These are phyloP conservation scores for Sinocyclocheilus anshuiensis DNA, from an alignment of 2,113 vertebrate genomes.

Conservation along the genomic window DNA sequence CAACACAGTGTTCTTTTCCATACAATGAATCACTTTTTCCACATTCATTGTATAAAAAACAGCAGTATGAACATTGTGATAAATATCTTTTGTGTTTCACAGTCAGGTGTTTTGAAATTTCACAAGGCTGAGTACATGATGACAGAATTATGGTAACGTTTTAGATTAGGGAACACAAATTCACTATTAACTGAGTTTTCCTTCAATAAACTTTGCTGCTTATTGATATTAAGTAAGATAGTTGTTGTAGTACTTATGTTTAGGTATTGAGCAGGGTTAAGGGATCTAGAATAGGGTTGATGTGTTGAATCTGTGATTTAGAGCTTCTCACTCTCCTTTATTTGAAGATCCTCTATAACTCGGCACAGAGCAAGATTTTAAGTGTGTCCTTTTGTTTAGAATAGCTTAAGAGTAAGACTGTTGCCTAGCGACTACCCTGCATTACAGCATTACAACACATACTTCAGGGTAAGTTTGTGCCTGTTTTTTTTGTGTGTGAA, in stretches of 20 bases:
- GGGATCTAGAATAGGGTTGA: too few relatives aligned
- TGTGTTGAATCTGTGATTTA: constrained; percentile 49
- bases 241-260: too few relatives aligned
- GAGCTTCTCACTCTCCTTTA: constrained; percentile 44
- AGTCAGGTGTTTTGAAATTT: too few relatives aligned
- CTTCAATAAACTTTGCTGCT: too few relatives aligned
- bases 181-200: too few relatives aligned
- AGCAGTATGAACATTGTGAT: background rate
- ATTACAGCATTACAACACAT: constrained; percentile 67
- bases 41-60: background rate
- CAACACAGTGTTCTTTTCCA: background rate
- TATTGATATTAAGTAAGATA: too few relatives aligned
- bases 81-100: background rate
- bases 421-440: constrained; percentile 76
- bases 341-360: constrained; percentile 52
- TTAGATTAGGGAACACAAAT: too few relatives aligned
- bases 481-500: constrained; percentile 49
- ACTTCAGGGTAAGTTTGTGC: constrained; percentile 48
- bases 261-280: too few relatives aligned
- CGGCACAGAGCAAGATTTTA: constrained; percentile 64
- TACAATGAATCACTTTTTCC: background rate
- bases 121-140: too few relatives aligned
- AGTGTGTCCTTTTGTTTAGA: constrained; percentile 72
- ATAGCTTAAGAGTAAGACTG: constrained; percentile 73
- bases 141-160: too few relatives aligned